Conservation (phyloP, 2,113 vertebrate genomes). For the Pantherophis guttatus region DNA sequence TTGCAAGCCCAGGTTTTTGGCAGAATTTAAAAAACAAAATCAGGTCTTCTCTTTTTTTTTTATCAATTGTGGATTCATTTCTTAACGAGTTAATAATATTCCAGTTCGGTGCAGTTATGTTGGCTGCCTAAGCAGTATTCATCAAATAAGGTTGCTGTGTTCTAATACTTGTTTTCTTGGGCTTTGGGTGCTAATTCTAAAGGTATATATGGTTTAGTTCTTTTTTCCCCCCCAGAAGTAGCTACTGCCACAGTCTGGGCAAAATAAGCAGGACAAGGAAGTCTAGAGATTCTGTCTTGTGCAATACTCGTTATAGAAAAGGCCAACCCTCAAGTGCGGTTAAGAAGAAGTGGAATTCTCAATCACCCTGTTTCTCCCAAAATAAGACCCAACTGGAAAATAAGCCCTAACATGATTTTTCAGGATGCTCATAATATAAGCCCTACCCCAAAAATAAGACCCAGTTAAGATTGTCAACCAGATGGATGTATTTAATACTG, state of each 20-base stretch:
- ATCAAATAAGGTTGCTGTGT: not conserved
- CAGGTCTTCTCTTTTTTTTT: not conserved
- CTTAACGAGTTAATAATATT: not conserved
- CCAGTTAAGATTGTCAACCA: too few species aligned
- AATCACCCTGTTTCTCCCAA: too few species aligned
- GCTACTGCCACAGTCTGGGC: not conserved
- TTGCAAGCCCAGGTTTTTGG: not conserved
- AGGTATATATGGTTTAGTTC: not conserved
- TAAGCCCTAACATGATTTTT: too few species aligned
- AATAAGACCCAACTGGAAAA: too few species aligned
- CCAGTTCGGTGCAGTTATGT: not conserved
- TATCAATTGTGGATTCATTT: not conserved
- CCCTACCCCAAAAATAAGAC: too few species aligned
- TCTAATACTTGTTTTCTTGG: not conserved
- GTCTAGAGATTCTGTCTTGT: constrained; percentile 6
- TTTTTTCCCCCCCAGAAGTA: not conserved
- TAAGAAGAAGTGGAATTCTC: not conserved
- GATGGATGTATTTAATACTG: too few species aligned
- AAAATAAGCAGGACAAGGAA: not conserved
- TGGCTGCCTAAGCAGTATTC: not conserved
- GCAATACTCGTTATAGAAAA: not conserved
- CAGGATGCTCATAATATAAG: too few species aligned
- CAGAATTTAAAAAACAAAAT: not conserved
- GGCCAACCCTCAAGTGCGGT: not conserved
- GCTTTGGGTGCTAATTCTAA: not conserved